Conservation (phyloP, 2,797 vertebrate species). For the Salarias fasciatus region DNA sequence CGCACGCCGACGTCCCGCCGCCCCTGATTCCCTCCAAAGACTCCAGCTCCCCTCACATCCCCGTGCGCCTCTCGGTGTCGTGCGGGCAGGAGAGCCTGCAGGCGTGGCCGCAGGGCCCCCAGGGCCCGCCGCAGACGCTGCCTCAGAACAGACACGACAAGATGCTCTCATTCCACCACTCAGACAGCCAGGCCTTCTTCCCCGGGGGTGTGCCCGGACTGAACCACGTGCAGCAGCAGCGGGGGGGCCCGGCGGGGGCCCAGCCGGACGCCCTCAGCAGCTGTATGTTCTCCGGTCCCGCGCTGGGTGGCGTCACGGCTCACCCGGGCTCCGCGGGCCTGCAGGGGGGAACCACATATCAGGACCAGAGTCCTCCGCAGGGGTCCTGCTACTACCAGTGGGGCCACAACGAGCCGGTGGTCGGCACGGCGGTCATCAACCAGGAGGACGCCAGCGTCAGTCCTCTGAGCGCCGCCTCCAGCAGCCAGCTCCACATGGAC, state of each 20-base stretch:
- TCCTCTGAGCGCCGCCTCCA: constrained; percentile 31
- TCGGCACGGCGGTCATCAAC: constrained; percentile 42
- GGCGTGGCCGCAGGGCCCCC: no score
- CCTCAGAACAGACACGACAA: constrained; percentile 48
- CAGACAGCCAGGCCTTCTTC: constrained; percentile 46
- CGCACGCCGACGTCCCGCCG: constrained; percentile 43
- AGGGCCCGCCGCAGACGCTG: no score
- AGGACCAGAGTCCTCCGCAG: constrained; percentile 65
- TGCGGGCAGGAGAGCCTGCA: constrained; percentile 28
- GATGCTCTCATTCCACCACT: constrained; percentile 25
- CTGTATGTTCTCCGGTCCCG: constrained; percentile 73
- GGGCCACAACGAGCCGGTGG: constrained; percentile 46
- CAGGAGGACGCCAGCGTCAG: constrained; percentile 59
- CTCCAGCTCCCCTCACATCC: constrained; percentile 37
- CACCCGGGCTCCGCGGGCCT: constrained; percentile 29
- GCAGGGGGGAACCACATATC: constrained; percentile 5
- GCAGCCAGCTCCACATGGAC: constrained; percentile 66
- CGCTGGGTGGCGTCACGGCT: constrained; percentile 28
- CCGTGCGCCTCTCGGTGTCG: constrained; percentile 29
- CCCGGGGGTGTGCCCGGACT: constrained; percentile 25
- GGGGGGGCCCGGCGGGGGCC: background rate
- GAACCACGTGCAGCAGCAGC: constrained; percentile 48
- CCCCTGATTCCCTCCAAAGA: constrained; percentile 57
- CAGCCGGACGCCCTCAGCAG: constrained; percentile 59
- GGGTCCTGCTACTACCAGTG: constrained; percentile 76